A percentile compares a stretch with the other conserved stretches of the same genome.
Evolutionary conservation across 2,113 vertebrate species (phyloP).

Genomic region (Gymnarchus niloticus): DNA sequence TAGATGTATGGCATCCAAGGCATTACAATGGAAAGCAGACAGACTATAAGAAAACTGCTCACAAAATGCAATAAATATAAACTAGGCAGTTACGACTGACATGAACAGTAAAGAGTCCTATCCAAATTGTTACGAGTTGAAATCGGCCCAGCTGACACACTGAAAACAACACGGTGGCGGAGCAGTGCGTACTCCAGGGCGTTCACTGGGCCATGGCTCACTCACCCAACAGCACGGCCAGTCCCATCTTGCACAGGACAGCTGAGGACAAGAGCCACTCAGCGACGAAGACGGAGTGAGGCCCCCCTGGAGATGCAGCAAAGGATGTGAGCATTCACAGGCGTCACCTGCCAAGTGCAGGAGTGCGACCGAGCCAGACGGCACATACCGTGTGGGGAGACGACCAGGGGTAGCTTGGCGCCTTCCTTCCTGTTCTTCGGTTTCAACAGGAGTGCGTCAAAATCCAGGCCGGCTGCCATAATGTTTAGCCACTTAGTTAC

Average conservation of each 20-base stretch:
- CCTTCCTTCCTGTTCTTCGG: slow-evolving; percentile 60
- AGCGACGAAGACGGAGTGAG: slow-evolving; percentile 74
- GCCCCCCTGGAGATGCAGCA: slow-evolving; percentile 70
- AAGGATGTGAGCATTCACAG: neutral
- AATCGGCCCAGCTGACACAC: neutral
- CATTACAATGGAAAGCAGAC: neutral
- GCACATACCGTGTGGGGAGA: slow-evolving; percentile 80
- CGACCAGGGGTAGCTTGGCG: slow-evolving; percentile 74
- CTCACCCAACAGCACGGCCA: slow-evolving; percentile 80
- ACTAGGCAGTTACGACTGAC: neutral
- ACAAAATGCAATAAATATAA: neutral
- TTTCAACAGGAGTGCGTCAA: slow-evolving; percentile 81
- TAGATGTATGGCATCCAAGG: neutral
- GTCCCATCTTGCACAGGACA: slow-evolving; percentile 77
- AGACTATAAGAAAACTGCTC: neutral
- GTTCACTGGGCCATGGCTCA: too few relatives aligned
- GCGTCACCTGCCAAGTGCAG: neutral
- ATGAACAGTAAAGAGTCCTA: neutral
- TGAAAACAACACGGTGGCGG: neutral
- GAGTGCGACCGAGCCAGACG: neutral
- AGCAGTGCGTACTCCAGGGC: too few relatives aligned
- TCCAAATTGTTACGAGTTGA: neutral
- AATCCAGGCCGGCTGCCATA: slow-evolving; percentile 74
- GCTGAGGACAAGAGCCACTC: slow-evolving; percentile 78
- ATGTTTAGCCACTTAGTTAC: neutral